Evolutionary conservation across 2,888 invertebrate species (phyloP), one percentile per base, ranked within the genome.

Genomic region (Drosophila histrio): DNA sequence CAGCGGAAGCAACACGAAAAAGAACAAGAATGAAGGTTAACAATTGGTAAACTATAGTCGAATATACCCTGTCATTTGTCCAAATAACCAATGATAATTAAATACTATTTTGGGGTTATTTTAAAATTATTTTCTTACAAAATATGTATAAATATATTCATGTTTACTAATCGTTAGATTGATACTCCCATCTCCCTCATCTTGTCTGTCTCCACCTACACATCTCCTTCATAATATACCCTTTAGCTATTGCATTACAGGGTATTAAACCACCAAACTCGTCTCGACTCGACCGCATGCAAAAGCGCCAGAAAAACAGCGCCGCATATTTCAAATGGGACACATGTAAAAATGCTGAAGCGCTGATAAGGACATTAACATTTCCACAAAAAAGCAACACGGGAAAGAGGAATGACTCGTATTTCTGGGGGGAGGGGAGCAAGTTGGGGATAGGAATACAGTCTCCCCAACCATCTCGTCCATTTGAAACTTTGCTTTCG

Each of bases 341-440:
- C 82, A 83, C 88, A 83, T 83, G 82, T 83, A 87, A 83, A 83
- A 83, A 83, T 83, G 73, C 81, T 83, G 81, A 85, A 84, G 85
- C 83, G 79, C 87, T 88, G 83, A 84, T 84, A 84, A 84, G 83
- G 85, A 84, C 87, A 84, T 88, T 84, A 84, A 84, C 89, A 84
- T 87, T 84, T 88, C 72, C 71, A 81, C 84, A 72, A 24, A 46
- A 46, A 56, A 77, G n/a, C n/a, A n/a, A 62, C 67, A 69, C 72
- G 52, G 47, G 44, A 38, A 17, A 19, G 47, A 49, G 44, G 3
- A 8, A 13, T 24, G 36, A 46, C 19, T 21, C 19, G 11, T 15
- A 32, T 13, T n/a, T n/a, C n/a, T 28, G 32, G 24, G 8, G 15
- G 17, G 24, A 6, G 13, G 9, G n/a, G 2, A 21, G n/a, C n/a